Conservation (phyloP, 2,113 vertebrate species). For the Forbesichthys agassizii region DNA sequence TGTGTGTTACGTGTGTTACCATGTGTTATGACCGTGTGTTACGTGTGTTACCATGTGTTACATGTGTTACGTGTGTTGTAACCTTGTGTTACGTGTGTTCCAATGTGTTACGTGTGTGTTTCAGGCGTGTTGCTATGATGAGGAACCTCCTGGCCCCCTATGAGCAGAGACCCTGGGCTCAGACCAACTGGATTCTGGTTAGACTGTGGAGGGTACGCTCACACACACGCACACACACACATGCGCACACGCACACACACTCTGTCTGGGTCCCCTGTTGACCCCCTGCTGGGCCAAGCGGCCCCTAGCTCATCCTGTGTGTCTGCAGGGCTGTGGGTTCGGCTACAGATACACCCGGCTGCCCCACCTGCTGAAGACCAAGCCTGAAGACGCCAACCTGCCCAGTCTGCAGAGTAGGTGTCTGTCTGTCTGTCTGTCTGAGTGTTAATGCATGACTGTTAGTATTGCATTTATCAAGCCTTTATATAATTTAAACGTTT, state of each 20-base stretch:
- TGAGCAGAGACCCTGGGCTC: constrained; percentile 97
- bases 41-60: too few relatives aligned
- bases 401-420: constrained; percentile 96
- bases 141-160: constrained; percentile 95
- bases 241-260: constrained; percentile 13
- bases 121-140: constrained; percentile 94
- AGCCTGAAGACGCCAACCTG: constrained; percentile 94
- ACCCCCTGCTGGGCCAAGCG: not conserved
- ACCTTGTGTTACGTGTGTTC: not conserved
- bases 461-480: not conserved
- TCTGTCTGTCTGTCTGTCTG: not conserved
- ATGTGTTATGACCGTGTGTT: not conserved
- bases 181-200: constrained; percentile 99
- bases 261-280: not conserved
- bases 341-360: constrained; percentile 97
- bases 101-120: not conserved
- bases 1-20: not conserved
- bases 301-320: not conserved
- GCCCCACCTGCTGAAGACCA: constrained; percentile 95
- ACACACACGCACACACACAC: not conserved
- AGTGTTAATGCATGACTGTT: not conserved
- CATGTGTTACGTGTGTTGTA: too few relatives aligned
- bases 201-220: constrained; percentile 90
- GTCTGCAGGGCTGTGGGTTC: constrained; percentile 90
- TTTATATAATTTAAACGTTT: too few relatives aligned